phyloP scores from a whole-genome alignment of 53 echinoderm and acorn worm genomes.

The Henricia sp. region DNA sequence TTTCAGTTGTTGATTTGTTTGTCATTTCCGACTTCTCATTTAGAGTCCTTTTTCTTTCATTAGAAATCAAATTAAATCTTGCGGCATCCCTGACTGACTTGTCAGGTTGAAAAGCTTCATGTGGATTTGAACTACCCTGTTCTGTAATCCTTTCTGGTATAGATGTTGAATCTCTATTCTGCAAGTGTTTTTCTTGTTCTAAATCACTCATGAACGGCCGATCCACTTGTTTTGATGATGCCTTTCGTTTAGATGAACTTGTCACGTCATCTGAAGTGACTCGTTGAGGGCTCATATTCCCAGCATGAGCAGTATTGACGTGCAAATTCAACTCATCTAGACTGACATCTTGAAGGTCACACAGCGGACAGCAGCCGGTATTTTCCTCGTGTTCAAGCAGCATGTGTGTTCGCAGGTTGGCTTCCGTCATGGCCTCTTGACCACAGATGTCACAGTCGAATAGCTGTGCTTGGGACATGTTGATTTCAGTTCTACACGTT shows the following conservation, averaged over 20 bases:
- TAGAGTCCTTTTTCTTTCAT: neutral
- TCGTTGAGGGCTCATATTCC: constrained; percentile 5
- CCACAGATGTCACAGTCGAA: constrained; percentile 89
- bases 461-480: neutral
- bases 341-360: constrained; percentile 80
- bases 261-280: neutral
- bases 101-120: neutral
- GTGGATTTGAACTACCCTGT: neutral
- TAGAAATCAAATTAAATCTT: no score
- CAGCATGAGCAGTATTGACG: constrained; percentile 79
- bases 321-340: constrained; percentile 80
- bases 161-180: neutral
- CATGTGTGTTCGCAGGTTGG: constrained; percentile 82
- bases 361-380: constrained; percentile 80
- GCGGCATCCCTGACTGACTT: neutral
- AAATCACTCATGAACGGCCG: neutral
- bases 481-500: no score
- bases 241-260: neutral
- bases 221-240: neutral
- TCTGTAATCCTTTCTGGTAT: neutral
- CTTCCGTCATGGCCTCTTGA: constrained; percentile 68
- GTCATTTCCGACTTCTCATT: neutral
- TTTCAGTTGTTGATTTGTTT: neutral
- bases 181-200: neutral
- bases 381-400: constrained; percentile 77